A percentile compares a stretch with the other conserved stretches of the same genome.
Evolutionary conservation across 2,888 invertebrate species (phyloP).

Genomic region (Argyresthia albistria): DNA sequence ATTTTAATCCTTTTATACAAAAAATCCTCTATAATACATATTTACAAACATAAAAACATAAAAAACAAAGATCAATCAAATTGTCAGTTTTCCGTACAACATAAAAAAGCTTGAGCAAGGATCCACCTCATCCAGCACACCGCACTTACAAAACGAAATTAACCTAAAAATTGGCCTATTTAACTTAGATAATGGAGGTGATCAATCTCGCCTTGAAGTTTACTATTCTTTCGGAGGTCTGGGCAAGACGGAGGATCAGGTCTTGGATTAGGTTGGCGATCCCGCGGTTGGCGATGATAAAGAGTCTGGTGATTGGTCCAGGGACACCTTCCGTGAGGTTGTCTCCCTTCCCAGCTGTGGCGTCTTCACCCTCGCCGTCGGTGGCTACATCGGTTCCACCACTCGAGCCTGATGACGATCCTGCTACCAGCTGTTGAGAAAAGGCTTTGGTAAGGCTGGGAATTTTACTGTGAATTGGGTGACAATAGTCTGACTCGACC

Average conservation of each 20-base stretch:
- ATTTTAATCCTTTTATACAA: constrained; percentile 58
- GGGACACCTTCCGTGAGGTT: constrained; percentile 87
- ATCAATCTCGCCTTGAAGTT: constrained; percentile 94
- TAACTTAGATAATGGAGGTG: constrained; percentile 86
- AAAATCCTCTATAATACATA: constrained; percentile 69
- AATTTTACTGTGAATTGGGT: too few species aligned
- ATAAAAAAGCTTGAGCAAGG: constrained; percentile 55
- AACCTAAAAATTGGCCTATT: constrained; percentile 35
- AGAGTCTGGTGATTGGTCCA: constrained; percentile 88
- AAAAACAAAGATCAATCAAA: constrained; percentile 24
- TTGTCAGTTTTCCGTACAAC: constrained; percentile 43
- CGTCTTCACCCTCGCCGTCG: constrained; percentile 62
- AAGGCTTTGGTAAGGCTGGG: not conserved
- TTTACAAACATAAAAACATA: constrained; percentile 70
- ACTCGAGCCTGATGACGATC: constrained; percentile 74
- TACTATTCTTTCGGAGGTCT: constrained; percentile 92
- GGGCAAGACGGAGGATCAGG: constrained; percentile 89
- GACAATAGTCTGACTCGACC: too few species aligned
- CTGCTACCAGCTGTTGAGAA: constrained; percentile 80
- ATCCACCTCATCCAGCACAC: not conserved
- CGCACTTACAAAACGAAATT: constrained; percentile 7
- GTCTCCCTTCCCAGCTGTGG: constrained; percentile 73
- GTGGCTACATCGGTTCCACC: constrained; percentile 65
- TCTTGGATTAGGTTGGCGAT: constrained; percentile 90
- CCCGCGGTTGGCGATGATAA: constrained; percentile 90